Base-by-base conservation (phyloP, 2,888 invertebrate genomes). In the Synergus itoensis region DNA sequence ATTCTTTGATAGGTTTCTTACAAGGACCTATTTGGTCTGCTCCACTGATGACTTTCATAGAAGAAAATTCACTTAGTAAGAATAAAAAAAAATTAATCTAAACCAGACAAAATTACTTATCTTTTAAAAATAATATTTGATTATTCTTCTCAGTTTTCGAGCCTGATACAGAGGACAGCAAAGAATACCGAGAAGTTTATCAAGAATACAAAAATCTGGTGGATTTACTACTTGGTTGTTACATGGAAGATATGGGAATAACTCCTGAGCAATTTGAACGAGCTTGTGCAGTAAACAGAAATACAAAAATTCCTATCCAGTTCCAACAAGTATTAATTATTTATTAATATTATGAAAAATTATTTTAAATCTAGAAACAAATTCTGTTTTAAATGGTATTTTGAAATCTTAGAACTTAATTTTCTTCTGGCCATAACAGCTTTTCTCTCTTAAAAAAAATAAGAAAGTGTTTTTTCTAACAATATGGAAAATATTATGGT, bases 1-100 rank as follows among this genome's bases (percentile, higher is more conserved):
- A 98, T 93, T 98, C 98, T 0, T 93, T 98, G 80, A 96, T 98
- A 41, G 97, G 97, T 81, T 98, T 98, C 92, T 93, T 98, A 77
- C 97, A 98, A 91, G 98, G 98, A 2, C 98, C 98, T 0, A 95
- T 98, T 69, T 98, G 98, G 97, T 98, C 97, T 90, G 96, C 97
- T 16, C 98, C 98, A 0, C 93, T 98, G 77, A 95, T 97, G 89
- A 97, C 97, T 45, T 98, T 98, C 90, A 97, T 98, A 84, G 98
- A 98, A 92, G 97, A 98, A 89, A 97, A 98, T 92, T 98, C 98
- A 78, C 93, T 98, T 85, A 96, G 98, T 98, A 94, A 80, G 78
- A 64, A 76, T 40, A 77, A 78, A 9, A 18, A 16, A 75, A 75
- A 45, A 45, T 18, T 69, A 77, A n/a, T 62, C 16, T 45, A 14